phyloP scores from a whole-genome alignment of 2,797 vertebrate species.

The Chaunax sp. region DNA sequence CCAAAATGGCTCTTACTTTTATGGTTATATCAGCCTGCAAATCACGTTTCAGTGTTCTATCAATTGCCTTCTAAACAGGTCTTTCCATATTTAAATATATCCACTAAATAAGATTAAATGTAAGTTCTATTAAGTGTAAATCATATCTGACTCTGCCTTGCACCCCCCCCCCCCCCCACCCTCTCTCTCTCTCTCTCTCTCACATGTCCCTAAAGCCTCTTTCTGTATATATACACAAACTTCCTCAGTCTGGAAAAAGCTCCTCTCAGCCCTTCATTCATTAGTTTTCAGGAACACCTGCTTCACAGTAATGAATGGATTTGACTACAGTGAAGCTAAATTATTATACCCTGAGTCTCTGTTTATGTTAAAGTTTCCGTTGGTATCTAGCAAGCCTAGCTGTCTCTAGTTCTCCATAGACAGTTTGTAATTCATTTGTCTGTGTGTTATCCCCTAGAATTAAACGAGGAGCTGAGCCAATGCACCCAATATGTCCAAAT shows the following conservation, averaged over 20 bases:
- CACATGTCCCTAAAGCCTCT: constrained; percentile 23
- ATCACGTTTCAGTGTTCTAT: neutral
- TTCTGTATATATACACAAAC: constrained; percentile 29
- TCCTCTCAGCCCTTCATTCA: constrained; percentile 30
- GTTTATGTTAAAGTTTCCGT: constrained; percentile 45
- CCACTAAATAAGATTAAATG: too few relatives aligned
- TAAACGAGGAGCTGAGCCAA: neutral
- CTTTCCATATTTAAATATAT: too few relatives aligned
- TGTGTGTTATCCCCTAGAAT: constrained; percentile 15
- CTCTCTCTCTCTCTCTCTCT: neutral
- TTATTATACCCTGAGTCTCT: constrained; percentile 34
- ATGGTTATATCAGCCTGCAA: neutral
- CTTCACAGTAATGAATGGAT: constrained; percentile 41
- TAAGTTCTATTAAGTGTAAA: neutral
- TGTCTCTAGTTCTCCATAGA: constrained; percentile 21
- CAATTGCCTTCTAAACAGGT: neutral
- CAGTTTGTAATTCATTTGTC: constrained; percentile 32
- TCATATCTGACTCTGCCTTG: neutral
- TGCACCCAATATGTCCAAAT: neutral
- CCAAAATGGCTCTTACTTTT: neutral
- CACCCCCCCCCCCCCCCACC: neutral
- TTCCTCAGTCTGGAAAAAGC: constrained; percentile 23
- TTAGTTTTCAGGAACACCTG: constrained; percentile 50
- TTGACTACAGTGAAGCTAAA: constrained; percentile 31
- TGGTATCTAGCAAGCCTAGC: constrained; percentile 16